Conservation (phyloP, 2,113 vertebrate genomes). For the Lepisosteus osseus region DNA sequence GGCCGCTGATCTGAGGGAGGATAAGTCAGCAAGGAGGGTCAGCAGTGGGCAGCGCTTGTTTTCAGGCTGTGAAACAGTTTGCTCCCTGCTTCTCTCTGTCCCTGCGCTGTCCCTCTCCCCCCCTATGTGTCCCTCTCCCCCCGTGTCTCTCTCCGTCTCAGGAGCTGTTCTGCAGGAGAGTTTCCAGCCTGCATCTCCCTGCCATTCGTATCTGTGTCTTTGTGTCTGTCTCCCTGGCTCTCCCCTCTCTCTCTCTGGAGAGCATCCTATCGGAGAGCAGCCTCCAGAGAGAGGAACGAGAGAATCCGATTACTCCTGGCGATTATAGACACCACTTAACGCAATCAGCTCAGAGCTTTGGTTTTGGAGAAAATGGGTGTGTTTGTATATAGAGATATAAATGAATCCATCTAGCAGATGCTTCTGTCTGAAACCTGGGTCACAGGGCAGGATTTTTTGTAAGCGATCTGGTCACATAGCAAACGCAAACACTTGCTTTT, state of each 20-base stretch:
- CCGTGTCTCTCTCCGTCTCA: neutral
- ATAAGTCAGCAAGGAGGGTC: neutral
- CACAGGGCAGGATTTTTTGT: too few relatives aligned
- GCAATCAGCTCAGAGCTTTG: neutral
- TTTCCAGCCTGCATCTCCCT: neutral
- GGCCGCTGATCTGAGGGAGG: neutral
- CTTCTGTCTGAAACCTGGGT: too few relatives aligned
- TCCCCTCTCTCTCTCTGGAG: neutral
- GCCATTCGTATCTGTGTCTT: neutral
- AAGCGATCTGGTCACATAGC: too few relatives aligned
- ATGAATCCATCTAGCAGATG: too few relatives aligned
- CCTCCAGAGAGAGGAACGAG: neutral
- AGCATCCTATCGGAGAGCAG: neutral
- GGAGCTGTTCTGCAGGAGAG: neutral
- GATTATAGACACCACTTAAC: neutral
- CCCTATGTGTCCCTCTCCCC: neutral
- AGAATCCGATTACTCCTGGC: neutral
- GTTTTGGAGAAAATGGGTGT: neutral
- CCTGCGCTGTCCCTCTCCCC: neutral
- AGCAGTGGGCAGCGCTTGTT: too few relatives aligned
- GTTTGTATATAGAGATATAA: too few relatives aligned
- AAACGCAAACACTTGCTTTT: too few relatives aligned
- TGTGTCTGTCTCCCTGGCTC: neutral
- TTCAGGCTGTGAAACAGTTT: neutral
- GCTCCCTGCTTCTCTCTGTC: conserved; percentile 24